phyloP scores from a whole-genome alignment of 2,113 vertebrate genomes.

The Trochalopteron elliotii region DNA sequence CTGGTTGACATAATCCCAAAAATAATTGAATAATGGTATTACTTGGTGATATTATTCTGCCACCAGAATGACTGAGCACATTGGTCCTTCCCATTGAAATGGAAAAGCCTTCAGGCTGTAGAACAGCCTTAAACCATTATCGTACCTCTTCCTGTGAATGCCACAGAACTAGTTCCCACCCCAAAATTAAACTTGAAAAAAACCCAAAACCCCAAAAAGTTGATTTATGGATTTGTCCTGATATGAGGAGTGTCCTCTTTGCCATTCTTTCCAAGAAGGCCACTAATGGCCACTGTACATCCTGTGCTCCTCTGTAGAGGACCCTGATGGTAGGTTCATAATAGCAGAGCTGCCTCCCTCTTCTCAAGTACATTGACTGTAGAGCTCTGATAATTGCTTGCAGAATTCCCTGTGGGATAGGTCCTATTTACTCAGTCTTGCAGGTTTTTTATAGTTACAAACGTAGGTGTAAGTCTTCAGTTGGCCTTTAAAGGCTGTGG shows the following conservation, averaged over 20 bases:
- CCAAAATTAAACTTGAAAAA: background rate
- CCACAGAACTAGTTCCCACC: background rate
- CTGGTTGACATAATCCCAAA: background rate
- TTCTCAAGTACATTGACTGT: background rate
- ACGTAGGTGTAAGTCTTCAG: background rate
- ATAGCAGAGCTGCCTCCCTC: background rate
- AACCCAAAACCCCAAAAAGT: too few species aligned
- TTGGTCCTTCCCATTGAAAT: background rate
- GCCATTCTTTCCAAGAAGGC: background rate
- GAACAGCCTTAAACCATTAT: background rate
- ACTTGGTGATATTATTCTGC: background rate
- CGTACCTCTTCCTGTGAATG: fast-evolving
- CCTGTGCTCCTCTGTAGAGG: background rate
- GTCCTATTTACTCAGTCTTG: background rate
- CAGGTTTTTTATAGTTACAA: background rate
- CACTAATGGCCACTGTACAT: background rate
- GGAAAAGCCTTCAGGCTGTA: background rate
- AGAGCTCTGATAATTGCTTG: background rate
- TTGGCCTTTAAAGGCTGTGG: background rate
- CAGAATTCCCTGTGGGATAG: background rate
- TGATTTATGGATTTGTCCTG: slow-evolving; percentile 10
- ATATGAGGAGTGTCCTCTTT: background rate
- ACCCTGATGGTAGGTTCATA: background rate
- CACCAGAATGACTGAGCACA: background rate
- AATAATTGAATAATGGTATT: background rate